A percentile compares a stretch with the other conserved stretches of the same genome.
These are phyloP conservation scores for Sigmodon hispidus DNA, from an alignment of 2,113 vertebrate genomes.

Conservation along the genomic window DNA sequence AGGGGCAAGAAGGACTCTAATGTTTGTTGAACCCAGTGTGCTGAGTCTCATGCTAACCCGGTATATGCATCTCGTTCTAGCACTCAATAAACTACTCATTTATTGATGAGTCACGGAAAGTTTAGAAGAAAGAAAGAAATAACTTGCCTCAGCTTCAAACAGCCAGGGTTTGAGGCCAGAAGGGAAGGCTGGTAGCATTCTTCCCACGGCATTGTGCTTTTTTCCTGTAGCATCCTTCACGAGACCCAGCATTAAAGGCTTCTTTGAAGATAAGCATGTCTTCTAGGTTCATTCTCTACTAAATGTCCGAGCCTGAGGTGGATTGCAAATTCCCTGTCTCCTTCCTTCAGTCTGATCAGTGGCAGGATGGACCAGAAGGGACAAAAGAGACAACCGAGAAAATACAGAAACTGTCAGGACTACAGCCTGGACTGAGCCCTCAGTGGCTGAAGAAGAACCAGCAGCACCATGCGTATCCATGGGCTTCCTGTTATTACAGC, in stretches of 20 bases:
- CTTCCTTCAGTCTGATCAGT: not conserved
- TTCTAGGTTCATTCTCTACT: not conserved
- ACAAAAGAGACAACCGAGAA: not conserved
- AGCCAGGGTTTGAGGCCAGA: not conserved
- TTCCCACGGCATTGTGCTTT: not conserved
- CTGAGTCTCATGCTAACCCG: not conserved
- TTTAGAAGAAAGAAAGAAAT: constrained; percentile 36
- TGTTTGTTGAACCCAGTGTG: not conserved
- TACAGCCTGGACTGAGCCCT: not conserved
- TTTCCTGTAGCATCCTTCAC: not conserved
- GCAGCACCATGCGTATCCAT: fast-evolving
- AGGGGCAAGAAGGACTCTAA: not conserved
- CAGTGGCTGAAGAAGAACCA: not conserved
- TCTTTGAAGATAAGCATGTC: not conserved
- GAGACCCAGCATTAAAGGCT: not conserved
- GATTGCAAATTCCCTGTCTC: not conserved
- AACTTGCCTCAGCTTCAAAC: constrained; percentile 22
- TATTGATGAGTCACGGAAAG: not conserved
- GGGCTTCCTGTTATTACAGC: not conserved
- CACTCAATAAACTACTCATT: not conserved
- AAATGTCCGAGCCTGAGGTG: not conserved
- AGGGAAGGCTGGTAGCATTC: not conserved
- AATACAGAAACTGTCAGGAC: not conserved
- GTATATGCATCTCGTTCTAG: not conserved
- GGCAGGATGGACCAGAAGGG: not conserved